Evolutionary conservation across 53 echinoderm and acorn worm species (phyloP), one percentile per base, ranked within the genome.

Genomic region (Crossaster papposus): DNA sequence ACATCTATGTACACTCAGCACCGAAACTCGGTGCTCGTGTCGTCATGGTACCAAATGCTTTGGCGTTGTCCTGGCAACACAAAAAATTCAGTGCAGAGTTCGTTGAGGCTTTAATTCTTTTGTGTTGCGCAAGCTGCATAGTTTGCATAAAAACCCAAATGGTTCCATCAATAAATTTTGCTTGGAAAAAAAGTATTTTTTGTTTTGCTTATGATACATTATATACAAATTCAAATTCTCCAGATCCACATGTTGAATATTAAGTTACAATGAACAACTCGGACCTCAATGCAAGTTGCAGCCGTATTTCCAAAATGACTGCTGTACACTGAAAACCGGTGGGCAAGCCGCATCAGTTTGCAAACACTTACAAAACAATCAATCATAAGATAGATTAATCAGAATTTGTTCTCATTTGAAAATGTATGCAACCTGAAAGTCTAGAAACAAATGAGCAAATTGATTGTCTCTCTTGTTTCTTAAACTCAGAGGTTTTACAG

Each of bases 1-100:
- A 87, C 87, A 87, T 87, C 87, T 72, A 77, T 87, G 50, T 77
- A 87, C 75, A 87, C 77, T 87, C 62, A 17, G 37, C 37, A 76
- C 37, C 58, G 23, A 70, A 44, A 44, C 44, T 13, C 22, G 72
- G 38, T 72, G 71, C 68, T 17, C 22, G 20, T 13, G 74, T 82
- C 32, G 82, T 65, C 82, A 82, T 29, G 64, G 82, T 68, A 50
- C 37, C 23, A 68, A 64, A 84, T 44, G 70, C 51, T 30, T 84
- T 72, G 71, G 72, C 20, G 36, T 54, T 72, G 51, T 30, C 78
- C 34, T 78, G 78, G 50, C 51, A 78, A 78, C 78, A 50, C 51
- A 51, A 51, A 44, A 78, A 38, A 17, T 78, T 78, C 78, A 51
- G 78, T 35, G 51, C 51, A 38, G 24, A 78, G 51, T 78, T 78